phyloP scores from a whole-genome alignment of 2,113 vertebrate species.

The Apodemus sylvaticus region DNA sequence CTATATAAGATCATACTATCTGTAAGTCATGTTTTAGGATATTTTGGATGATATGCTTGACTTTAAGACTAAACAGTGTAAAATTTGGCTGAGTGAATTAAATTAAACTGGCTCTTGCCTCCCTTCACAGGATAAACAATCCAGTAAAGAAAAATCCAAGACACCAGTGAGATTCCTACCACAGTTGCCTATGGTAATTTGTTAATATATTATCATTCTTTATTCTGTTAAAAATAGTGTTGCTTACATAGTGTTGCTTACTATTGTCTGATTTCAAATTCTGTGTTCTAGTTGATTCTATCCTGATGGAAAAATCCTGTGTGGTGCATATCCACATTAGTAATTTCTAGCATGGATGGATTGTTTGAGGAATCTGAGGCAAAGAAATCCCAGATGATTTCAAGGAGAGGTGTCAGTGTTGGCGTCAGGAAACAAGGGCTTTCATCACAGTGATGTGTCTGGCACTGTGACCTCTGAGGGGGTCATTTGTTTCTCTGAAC shows the following conservation, averaged over 20 bases:
- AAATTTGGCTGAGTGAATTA: background rate
- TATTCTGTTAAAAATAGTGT: background rate
- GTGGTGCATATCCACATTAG: background rate
- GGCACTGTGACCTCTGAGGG: background rate
- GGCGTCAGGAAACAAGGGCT: background rate
- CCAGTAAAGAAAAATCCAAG: conserved; percentile 77
- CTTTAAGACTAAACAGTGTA: background rate
- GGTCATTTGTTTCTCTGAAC: background rate
- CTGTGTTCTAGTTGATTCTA: background rate
- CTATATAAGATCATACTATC: background rate
- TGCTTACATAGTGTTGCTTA: conserved; percentile 38
- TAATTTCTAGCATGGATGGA: background rate
- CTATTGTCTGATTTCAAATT: conserved; percentile 44
- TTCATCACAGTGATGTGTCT: fast-evolving
- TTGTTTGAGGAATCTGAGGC: background rate
- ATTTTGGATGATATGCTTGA: conserved; percentile 21
- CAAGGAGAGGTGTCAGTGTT: background rate
- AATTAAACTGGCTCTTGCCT: background rate
- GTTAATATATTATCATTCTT: background rate
- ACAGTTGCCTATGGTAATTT: conserved; percentile 80
- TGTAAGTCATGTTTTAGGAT: background rate
- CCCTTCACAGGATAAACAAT: conserved; percentile 64
- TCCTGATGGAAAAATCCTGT: background rate
- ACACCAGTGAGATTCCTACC: conserved; percentile 75
- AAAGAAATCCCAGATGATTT: background rate